phyloP scores from a whole-genome alignment of 2,797 vertebrate species.

The Synanceia verrucosa region DNA sequence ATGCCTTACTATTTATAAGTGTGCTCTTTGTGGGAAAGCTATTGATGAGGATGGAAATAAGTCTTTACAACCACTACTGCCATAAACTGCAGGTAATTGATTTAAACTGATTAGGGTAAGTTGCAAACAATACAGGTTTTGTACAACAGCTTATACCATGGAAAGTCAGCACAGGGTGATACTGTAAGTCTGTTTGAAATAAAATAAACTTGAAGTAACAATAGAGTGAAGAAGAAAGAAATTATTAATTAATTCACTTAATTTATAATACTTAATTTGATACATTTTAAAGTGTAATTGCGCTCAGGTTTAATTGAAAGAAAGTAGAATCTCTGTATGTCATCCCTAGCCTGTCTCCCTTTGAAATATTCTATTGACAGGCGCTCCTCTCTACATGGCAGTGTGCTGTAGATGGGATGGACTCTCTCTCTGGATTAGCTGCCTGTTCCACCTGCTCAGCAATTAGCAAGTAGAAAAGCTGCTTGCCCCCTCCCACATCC shows the following conservation, averaged over 20 bases:
- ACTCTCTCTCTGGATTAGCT: conserved; percentile 77
- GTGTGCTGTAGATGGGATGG: conserved; percentile 5
- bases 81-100: background rate
- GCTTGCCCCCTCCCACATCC: conserved; percentile 53
- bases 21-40: too few relatives aligned
- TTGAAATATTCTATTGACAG: background rate
- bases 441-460: conserved; percentile 79
- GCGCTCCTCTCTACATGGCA: background rate
- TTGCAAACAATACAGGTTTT: background rate
- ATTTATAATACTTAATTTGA: too few relatives aligned
- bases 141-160: background rate
- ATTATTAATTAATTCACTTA: too few relatives aligned
- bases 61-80: too few relatives aligned
- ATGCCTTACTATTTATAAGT: too few relatives aligned
- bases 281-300: rapidly evolving
- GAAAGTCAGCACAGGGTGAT: background rate
- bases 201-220: background rate
- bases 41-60: too few relatives aligned
- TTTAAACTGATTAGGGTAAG: background rate
- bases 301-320: background rate
- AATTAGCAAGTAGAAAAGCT: conserved; percentile 75
- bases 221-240: background rate
- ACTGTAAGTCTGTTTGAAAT: background rate
- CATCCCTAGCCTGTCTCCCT: background rate
- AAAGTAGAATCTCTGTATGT: background rate